Conservation (phyloP, 2,888 invertebrate genomes). For the Amorpha juglandis region DNA sequence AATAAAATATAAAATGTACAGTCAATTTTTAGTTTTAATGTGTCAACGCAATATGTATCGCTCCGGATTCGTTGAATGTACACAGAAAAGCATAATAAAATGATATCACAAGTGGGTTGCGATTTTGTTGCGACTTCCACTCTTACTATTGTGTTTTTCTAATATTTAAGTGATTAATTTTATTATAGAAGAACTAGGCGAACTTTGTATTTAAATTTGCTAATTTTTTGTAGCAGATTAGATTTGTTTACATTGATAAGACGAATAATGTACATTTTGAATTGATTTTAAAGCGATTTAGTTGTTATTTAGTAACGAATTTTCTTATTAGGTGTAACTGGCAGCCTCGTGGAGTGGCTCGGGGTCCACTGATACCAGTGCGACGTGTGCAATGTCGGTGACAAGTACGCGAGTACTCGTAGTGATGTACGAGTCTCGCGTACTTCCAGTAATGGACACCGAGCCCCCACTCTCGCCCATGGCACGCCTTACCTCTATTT, state of each 20-base stretch:
- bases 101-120: slow-evolving; percentile 73
- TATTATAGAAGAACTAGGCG: slow-evolving; percentile 80
- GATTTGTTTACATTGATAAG: slow-evolving; percentile 81
- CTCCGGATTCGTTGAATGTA: slow-evolving; percentile 77
- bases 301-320: slow-evolving; percentile 83
- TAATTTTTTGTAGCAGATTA: slow-evolving; percentile 83
- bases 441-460: slow-evolving; percentile 34
- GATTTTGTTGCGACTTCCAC: slow-evolving; percentile 48
- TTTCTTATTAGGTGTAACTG: slow-evolving; percentile 78
- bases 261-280: slow-evolving; percentile 83
- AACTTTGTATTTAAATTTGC: slow-evolving; percentile 83
- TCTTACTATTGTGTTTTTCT: slow-evolving; percentile 77
- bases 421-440: not conserved
- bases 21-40: slow-evolving; percentile 83
- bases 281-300: slow-evolving; percentile 84
- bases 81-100: slow-evolving; percentile 78
- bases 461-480: slow-evolving; percentile 21
- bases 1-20: slow-evolving; percentile 82
- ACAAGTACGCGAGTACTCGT: slow-evolving; percentile 25
- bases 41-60: slow-evolving; percentile 80
- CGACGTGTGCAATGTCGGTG: slow-evolving; percentile 75
- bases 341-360: slow-evolving; percentile 71
- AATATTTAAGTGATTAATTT: slow-evolving; percentile 82
- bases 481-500: slow-evolving; percentile 26
- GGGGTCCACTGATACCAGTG: slow-evolving; percentile 76